Evolutionary conservation across 2,113 vertebrate genomes (phyloP).

Genomic region (Cyphomyrus discorhynchus): DNA sequence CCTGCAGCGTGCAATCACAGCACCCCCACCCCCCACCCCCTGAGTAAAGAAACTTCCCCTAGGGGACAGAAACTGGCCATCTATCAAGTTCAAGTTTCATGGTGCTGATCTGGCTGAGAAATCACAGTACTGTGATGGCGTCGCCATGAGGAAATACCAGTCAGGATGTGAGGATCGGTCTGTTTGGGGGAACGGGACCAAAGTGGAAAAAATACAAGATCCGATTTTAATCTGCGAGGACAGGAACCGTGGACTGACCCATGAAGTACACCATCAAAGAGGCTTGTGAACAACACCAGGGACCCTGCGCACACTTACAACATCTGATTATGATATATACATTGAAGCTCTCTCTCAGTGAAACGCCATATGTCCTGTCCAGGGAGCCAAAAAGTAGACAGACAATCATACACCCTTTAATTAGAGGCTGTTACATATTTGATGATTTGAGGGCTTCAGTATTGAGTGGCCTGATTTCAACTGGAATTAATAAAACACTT

Average conservation of each 20-base stretch:
- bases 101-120: not conserved
- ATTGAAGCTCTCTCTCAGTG: not conserved
- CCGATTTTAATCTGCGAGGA: not conserved
- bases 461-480: not conserved
- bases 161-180: not conserved
- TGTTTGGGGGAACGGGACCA: not conserved
- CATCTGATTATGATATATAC: not conserved
- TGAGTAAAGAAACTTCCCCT: not conserved
- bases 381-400: not conserved
- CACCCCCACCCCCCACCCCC: not conserved
- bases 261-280: not conserved
- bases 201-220: not conserved
- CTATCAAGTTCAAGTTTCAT: not conserved
- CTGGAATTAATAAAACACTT: not conserved
- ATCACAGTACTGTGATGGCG: not conserved
- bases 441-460: not conserved
- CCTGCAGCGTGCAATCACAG: not conserved
- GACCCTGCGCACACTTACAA: not conserved
- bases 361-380: not conserved
- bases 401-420: not conserved
- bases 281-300: not conserved
- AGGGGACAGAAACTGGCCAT: not conserved
- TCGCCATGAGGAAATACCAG: not conserved
- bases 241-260: not conserved
- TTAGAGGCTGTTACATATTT: not conserved